Percentiles rank a stretch among this genome's conserved stretches.
Evolutionary conservation across 1,140 invertebrate species (phyloP).

Genomic region (Leptopilina boulardi): DNA sequence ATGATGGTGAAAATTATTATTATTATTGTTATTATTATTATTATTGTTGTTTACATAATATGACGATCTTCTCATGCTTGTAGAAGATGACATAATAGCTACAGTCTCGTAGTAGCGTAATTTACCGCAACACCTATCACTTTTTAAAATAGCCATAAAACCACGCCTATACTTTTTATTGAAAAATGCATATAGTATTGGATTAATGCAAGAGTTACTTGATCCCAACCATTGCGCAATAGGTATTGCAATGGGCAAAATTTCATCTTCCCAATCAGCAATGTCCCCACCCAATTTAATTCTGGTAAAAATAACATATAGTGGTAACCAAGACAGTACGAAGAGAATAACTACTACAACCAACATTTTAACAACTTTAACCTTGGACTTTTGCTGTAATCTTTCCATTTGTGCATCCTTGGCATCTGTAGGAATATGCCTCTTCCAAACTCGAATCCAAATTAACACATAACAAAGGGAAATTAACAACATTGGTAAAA

Average conservation of each 20-base stretch:
- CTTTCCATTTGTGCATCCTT: conserved; percentile 94
- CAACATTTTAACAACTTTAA: conserved; percentile 97
- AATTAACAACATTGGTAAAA: conserved; percentile 94
- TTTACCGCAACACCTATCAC: conserved; percentile 88
- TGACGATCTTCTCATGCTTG: conserved; percentile 88
- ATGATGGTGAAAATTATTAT: conserved; percentile 67
- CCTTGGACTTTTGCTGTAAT: conserved; percentile 94
- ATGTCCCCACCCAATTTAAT: conserved; percentile 88
- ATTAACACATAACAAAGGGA: conserved; percentile 95
- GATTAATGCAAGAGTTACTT: conserved; percentile 98
- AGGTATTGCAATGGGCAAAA: conserved; percentile 88
- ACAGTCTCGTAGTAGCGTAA: conserved; percentile 90
- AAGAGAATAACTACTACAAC: conserved; percentile 96
- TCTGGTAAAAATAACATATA: conserved; percentile 92
- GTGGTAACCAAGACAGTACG: conserved; percentile 91
- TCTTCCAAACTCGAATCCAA: conserved; percentile 92
- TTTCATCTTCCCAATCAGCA: conserved; percentile 84
- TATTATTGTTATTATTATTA: conserved; percentile 63
- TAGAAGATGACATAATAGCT: conserved; percentile 88
- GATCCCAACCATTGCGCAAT: conserved; percentile 97
- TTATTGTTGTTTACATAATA: conserved; percentile 85
- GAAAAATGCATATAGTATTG: conserved; percentile 97
- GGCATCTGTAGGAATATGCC: conserved; percentile 91
- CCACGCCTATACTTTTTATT: conserved; percentile 97
- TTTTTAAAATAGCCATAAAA: conserved; percentile 92